phyloP scores from a whole-genome alignment of 2,113 vertebrate species.

The Muntiacus reevesi region DNA sequence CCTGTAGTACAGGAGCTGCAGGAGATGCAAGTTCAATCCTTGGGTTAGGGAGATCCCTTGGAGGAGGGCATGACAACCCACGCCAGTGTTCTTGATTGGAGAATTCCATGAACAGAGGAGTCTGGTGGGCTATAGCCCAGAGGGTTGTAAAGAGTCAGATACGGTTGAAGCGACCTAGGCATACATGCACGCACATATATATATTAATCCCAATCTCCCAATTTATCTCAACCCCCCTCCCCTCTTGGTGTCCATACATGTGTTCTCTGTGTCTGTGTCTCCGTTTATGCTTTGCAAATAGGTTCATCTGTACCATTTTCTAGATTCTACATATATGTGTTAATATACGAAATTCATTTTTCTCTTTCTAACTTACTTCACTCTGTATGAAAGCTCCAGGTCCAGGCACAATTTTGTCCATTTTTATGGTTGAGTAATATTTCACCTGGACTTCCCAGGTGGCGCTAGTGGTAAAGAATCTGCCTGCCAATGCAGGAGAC shows the following conservation, averaged over 20 bases:
- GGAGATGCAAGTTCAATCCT: background rate
- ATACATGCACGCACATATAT: background rate
- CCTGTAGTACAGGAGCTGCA: background rate
- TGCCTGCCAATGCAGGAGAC: background rate
- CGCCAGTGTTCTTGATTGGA: background rate
- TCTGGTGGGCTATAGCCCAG: background rate
- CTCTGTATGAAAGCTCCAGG: background rate
- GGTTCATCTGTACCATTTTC: background rate
- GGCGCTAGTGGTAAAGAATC: background rate
- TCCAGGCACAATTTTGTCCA: background rate
- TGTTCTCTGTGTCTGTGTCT: background rate
- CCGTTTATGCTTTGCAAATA: background rate
- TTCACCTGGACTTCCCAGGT: background rate
- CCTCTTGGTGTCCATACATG: background rate
- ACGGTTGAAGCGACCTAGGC: accelerated
- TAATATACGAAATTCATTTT: background rate
- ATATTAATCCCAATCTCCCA: background rate
- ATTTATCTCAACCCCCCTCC: background rate
- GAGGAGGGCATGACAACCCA: background rate
- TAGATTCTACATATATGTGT: background rate
- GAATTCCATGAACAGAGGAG: background rate
- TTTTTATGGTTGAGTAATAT: background rate
- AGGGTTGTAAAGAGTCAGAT: background rate
- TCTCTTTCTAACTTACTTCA: background rate
- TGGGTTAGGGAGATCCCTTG: background rate